A percentile compares a stretch with the other conserved stretches of the same genome.
phyloP scores from a whole-genome alignment of 2,888 invertebrate species.

The Ernsta delagoae region DNA sequence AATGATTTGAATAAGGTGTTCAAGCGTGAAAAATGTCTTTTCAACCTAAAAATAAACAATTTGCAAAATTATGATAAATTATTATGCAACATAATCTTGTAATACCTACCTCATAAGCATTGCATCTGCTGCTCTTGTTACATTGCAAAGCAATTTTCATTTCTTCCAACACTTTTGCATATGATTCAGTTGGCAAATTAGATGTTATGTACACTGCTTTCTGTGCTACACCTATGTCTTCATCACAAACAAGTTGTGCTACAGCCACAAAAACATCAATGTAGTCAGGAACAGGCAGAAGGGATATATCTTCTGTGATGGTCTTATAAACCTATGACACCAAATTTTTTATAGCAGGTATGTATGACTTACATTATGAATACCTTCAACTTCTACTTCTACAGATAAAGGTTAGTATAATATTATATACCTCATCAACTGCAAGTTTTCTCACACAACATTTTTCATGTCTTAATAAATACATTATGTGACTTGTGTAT shows the following conservation, averaged over 20 bases:
- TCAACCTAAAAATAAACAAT: too few relatives aligned
- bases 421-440: slow-evolving; percentile 82
- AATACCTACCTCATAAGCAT: slow-evolving; percentile 87
- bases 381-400: too few relatives aligned
- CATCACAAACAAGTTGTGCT: slow-evolving; percentile 84
- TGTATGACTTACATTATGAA: too few relatives aligned
- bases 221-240: slow-evolving; percentile 85
- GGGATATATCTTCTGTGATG: slow-evolving; percentile 51
- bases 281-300: slow-evolving; percentile 74
- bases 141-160: slow-evolving; percentile 84
- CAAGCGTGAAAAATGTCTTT: too few relatives aligned
- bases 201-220: slow-evolving; percentile 84
- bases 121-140: slow-evolving; percentile 86
- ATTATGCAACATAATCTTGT: too few relatives aligned
- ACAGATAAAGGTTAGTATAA: too few relatives aligned
- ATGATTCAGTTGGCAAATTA: slow-evolving; percentile 77
- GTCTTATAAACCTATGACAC: slow-evolving; percentile 68
- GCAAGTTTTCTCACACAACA: slow-evolving; percentile 87
- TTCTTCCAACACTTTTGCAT: slow-evolving; percentile 81
- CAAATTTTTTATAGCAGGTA: too few relatives aligned
- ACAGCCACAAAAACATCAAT: slow-evolving; percentile 83
- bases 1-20: background rate
- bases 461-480: slow-evolving; percentile 86
- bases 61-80: background rate
- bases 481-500: slow-evolving; percentile 85